Conservation (phyloP, 2,888 invertebrate genomes). For the Chrysolina americana region DNA sequence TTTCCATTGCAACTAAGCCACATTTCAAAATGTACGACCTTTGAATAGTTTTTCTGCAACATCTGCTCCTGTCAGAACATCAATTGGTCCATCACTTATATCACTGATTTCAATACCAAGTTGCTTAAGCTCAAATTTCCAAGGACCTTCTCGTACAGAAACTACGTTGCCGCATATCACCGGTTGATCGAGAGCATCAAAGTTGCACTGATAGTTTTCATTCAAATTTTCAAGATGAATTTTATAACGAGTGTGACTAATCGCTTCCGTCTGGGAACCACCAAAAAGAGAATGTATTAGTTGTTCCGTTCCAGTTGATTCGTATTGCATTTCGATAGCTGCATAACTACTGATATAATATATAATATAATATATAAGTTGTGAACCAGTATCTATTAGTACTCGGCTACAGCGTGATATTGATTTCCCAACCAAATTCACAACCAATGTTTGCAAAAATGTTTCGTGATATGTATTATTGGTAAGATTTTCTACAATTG, state of each 20-base stretch:
- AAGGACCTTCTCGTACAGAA: not conserved
- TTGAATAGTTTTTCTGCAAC: not conserved
- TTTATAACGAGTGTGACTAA: constrained; percentile 9
- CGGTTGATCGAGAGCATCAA: not conserved
- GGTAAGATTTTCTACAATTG: too few species aligned
- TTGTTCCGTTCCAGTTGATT: not conserved
- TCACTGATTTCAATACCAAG: not conserved
- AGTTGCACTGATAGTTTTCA: not conserved
- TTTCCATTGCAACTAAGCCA: too few species aligned
- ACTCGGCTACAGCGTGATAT: not conserved
- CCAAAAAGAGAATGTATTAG: constrained; percentile 2
- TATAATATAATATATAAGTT: not conserved
- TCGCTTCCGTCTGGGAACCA: not conserved
- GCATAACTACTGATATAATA: too few species aligned
- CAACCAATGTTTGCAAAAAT: not conserved
- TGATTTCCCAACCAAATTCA: not conserved
- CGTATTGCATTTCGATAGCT: not conserved
- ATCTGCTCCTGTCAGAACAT: too few species aligned
- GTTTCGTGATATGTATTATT: too few species aligned
- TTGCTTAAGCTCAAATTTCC: not conserved
- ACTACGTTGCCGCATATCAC: not conserved
- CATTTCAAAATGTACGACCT: not conserved
- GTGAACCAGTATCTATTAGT: not conserved
- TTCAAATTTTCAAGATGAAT: constrained; percentile 8
- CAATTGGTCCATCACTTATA: not conserved